A percentile compares a stretch with the other conserved stretches of the same genome.
Evolutionary conservation across 2,888 invertebrate species (phyloP).

Genomic region (Orchesella flavescens): DNA sequence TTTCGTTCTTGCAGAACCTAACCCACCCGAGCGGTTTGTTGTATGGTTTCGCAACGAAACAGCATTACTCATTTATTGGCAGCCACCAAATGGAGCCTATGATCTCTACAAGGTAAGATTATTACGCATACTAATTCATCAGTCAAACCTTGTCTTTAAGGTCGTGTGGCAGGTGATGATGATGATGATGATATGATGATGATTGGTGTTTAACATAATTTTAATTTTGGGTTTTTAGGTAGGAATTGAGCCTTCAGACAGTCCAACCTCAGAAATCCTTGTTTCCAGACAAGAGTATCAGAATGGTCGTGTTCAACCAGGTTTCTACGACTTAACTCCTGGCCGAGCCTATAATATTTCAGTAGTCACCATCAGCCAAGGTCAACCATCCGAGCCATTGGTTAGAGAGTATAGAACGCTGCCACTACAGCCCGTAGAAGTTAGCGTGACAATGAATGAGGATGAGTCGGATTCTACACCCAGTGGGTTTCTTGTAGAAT

Average conservation of each 20-base stretch:
- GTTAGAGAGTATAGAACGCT: constrained; percentile 62
- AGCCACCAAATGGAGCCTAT: constrained; percentile 64
- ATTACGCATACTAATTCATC: background rate
- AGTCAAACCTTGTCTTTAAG: background rate
- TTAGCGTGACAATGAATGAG: constrained; percentile 59
- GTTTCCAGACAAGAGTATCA: constrained; percentile 64
- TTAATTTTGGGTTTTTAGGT: constrained; percentile 36
- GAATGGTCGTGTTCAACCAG: constrained; percentile 62
- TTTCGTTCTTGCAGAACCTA: constrained; percentile 49
- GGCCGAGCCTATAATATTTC: constrained; percentile 66
- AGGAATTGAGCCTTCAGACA: constrained; percentile 57
- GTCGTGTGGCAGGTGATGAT: too few species aligned
- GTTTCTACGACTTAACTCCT: constrained; percentile 60
- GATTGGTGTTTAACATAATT: background rate
- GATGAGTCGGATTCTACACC: constrained; percentile 50
- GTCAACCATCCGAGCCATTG: constrained; percentile 51
- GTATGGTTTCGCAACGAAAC: constrained; percentile 68
- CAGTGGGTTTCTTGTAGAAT: constrained; percentile 62
- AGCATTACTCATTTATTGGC: constrained; percentile 63
- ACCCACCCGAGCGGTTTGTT: constrained; percentile 64
- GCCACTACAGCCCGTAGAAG: constrained; percentile 52
- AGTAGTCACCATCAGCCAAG: constrained; percentile 59
- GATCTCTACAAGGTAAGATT: constrained; percentile 60
- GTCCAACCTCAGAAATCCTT: constrained; percentile 48
- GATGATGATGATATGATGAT: too few species aligned